Percentiles rank a stretch among this genome's conserved stretches.
phyloP scores from a whole-genome alignment of 2,797 vertebrate species.

The Lates japonicus region DNA sequence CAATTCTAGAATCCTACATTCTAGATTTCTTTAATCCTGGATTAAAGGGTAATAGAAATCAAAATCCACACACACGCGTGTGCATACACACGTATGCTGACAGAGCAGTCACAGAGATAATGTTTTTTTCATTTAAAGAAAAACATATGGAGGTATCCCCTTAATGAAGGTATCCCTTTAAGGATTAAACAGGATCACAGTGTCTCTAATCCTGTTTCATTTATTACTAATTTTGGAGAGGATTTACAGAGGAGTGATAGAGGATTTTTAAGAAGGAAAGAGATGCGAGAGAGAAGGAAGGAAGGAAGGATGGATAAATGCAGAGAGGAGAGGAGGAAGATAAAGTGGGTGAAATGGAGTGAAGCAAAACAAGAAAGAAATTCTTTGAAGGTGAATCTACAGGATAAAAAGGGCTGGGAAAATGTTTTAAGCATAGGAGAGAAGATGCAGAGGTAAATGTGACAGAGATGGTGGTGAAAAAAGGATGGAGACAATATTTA shows the following conservation, averaged over 20 bases:
- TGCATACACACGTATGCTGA: no score
- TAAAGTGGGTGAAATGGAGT: constrained; percentile 6
- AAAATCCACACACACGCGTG: no score
- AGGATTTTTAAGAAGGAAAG: constrained; percentile 33
- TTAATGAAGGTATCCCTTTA: constrained; percentile 32
- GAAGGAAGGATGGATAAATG: background rate
- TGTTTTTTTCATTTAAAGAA: background rate
- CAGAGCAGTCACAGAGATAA: no score
- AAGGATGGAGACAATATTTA: background rate
- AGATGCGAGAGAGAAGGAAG: constrained; percentile 4
- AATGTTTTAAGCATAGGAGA: background rate
- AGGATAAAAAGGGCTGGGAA: background rate
- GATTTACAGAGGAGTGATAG: constrained; percentile 26
- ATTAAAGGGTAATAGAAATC: no score
- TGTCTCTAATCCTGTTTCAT: constrained; percentile 47
- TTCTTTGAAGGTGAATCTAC: constrained; percentile 31
- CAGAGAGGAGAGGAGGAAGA: constrained; percentile 3
- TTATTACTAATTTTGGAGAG: constrained; percentile 43
- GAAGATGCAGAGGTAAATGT: background rate
- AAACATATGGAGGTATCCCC: constrained; percentile 7
- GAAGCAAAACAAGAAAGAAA: constrained; percentile 4
- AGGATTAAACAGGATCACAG: constrained; percentile 52
- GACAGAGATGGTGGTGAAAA: background rate
- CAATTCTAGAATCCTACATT: no score
- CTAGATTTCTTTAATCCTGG: no score